Evolutionary conservation across 2,888 invertebrate genomes (phyloP), one percentile per base, ranked within the genome.

Genomic region (Azorinus chamasolen): DNA sequence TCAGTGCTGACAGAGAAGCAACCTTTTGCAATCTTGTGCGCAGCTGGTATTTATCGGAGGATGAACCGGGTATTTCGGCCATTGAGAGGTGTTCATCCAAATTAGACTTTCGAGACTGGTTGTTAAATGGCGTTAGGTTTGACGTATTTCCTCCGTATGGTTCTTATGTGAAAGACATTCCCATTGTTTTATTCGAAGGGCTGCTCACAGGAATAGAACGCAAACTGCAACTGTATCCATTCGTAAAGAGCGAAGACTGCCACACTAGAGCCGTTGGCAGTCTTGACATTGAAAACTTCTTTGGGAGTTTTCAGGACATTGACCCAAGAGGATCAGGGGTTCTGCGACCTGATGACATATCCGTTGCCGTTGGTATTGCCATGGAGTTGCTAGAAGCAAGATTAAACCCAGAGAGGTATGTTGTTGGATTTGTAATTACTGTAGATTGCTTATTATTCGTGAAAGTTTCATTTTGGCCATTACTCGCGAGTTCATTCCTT

Each of bases 1-100:
- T 25, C 18, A 32, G 45, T 10, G 48, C 20, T 6, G 0, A 18
- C 16, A 16, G 39, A 2, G 68, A 59, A 22, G 59, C 68, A n/a
- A 18, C 48, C 4, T 63, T 62, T 22, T 55, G 55, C n/a, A 48
- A 50, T 2, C 4, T 57, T 1, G 22, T 71, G 0, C 41, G 70
- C 16, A 54, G 57, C 10, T 71, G 70, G 70, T 71, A 63, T 20
- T 1, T 16, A 27, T 1, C 70, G 2, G 57, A 50, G 6, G 63
- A 71, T 39, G 53, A 59, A 24, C 45, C 68, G 14, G 61, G 59
- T 18, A 6, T 61, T 1, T 18, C 25, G 1, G 45, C 53, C 0
- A 24, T 12, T 0, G 62, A 70, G 25, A 24, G 62, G 1, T 32
- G 22, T 32, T 18, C 10, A n/a, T 1, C 2, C 1, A 2, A 20